Base-by-base conservation (phyloP, 1,140 invertebrate species). In the Dinoponera quadriceps region DNA sequence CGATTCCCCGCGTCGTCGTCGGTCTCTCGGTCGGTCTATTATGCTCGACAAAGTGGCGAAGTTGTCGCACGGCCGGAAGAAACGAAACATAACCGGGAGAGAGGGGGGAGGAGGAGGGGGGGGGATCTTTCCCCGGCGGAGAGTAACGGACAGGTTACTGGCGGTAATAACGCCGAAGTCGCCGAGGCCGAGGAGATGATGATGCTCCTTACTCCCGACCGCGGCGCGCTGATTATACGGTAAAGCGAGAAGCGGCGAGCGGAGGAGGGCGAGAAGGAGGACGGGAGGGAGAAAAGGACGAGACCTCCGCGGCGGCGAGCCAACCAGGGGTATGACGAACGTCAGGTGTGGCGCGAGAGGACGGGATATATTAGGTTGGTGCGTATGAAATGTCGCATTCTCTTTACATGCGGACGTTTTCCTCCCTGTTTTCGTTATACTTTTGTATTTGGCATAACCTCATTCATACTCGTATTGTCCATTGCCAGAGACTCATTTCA, bases 361-460 rank as follows among this genome's bases (percentile, higher is more conserved):
- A 57, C 33, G 54, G 75, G 69, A 80, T 80, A 80, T 69, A 80
- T n/a, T n/a, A n/a, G n/a, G n/a, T n/a, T n/a, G n/a, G n/a, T n/a
- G n/a, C n/a, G n/a, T n/a, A n/a, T n/a, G n/a, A n/a, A n/a, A n/a
- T n/a, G n/a, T n/a, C n/a, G n/a, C n/a, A n/a, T n/a, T n/a, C n/a
- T n/a, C n/a, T n/a, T n/a, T n/a, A n/a, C n/a, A n/a, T n/a, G n/a
- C n/a, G n/a, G n/a, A n/a, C n/a, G n/a, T n/a, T n/a, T n/a, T n/a
- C n/a, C n/a, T n/a, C n/a, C n/a, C n/a, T n/a, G n/a, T n/a, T n/a
- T n/a, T n/a, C n/a, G n/a, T n/a, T n/a, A n/a, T n/a, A n/a, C n/a
- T n/a, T n/a, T n/a, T n/a, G n/a, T n/a, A n/a, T n/a, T n/a, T n/a
- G n/a, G n/a, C n/a, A n/a, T n/a, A n/a, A n/a, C n/a, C n/a, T n/a